These are phyloP conservation scores for Muscicapa adusta DNA, from an alignment of 2,113 vertebrate genomes.

Conservation along the genomic window DNA sequence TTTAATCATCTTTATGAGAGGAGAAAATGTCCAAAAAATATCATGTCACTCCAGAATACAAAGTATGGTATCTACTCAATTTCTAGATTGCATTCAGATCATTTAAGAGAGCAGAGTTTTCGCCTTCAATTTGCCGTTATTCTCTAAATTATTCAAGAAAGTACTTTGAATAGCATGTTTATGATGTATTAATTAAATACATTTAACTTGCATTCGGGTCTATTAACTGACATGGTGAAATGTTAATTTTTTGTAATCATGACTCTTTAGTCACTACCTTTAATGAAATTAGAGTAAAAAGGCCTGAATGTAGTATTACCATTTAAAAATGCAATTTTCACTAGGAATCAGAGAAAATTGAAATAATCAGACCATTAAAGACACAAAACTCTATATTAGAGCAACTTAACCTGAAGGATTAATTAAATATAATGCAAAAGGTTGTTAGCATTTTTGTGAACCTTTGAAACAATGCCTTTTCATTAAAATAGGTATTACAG, in stretches of 20 bases:
- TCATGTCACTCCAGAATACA: background rate
- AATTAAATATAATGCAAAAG: constrained; percentile 35
- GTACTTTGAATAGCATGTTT: constrained; percentile 13
- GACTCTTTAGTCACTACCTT: constrained; percentile 33
- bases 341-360: constrained; percentile 13
- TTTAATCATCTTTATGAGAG: background rate
- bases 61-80: background rate
- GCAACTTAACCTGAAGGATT: constrained; percentile 49
- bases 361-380: constrained; percentile 23
- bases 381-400: constrained; percentile 8
- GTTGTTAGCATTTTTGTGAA: constrained; percentile 41
- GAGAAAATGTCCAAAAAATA: background rate
- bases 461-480: constrained; percentile 48
- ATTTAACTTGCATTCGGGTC: constrained; percentile 18
- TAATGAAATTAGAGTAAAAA: constrained; percentile 42
- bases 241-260: constrained; percentile 14
- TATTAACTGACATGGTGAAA: background rate
- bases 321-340: constrained; percentile 30
- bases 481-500: constrained; percentile 36
- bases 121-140: background rate
- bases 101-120: background rate
- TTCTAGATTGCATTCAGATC: background rate
- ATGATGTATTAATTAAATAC: constrained; percentile 41
- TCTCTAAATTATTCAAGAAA: constrained; percentile 4
- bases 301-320: background rate